These are phyloP conservation scores for Protophormia terraenovae DNA, from an alignment of 2,888 invertebrate species.

Conservation along the genomic window DNA sequence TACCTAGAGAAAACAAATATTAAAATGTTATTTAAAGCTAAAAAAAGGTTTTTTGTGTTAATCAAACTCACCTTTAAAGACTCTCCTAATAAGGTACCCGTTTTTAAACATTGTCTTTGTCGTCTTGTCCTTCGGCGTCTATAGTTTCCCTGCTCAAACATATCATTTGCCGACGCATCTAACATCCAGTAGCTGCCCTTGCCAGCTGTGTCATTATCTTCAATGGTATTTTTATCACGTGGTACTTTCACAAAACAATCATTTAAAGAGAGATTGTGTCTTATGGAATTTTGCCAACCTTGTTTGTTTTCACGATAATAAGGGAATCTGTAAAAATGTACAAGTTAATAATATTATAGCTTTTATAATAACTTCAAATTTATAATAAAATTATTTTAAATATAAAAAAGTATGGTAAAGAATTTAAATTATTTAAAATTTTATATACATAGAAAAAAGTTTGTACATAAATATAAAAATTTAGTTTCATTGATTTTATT, in stretches of 20 bases:
- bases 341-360: too few relatives aligned
- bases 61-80: slow-evolving; percentile 69
- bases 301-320: slow-evolving; percentile 92
- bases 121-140: slow-evolving; percentile 86
- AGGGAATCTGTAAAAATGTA: slow-evolving; percentile 83
- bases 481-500: too few relatives aligned
- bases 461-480: too few relatives aligned
- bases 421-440: too few relatives aligned
- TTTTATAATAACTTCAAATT: too few relatives aligned
- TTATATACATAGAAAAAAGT: too few relatives aligned
- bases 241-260: slow-evolving; percentile 91
- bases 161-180: slow-evolving; percentile 89
- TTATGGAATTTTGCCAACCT: slow-evolving; percentile 91
- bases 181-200: slow-evolving; percentile 92
- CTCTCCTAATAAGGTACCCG: slow-evolving; percentile 68
- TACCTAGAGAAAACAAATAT: neutral
- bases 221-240: slow-evolving; percentile 80
- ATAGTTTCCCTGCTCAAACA: slow-evolving; percentile 95
- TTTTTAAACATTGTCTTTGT: slow-evolving; percentile 81
- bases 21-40: neutral
- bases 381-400: too few relatives aligned
- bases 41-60: too few relatives aligned
- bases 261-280: slow-evolving; percentile 90
- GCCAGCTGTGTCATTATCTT: slow-evolving; percentile 82
- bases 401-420: too few relatives aligned